These are phyloP conservation scores for Crambe crambe DNA, from an alignment of 37 sponge, comb jelly and placozoan species.

Conservation along the genomic window DNA sequence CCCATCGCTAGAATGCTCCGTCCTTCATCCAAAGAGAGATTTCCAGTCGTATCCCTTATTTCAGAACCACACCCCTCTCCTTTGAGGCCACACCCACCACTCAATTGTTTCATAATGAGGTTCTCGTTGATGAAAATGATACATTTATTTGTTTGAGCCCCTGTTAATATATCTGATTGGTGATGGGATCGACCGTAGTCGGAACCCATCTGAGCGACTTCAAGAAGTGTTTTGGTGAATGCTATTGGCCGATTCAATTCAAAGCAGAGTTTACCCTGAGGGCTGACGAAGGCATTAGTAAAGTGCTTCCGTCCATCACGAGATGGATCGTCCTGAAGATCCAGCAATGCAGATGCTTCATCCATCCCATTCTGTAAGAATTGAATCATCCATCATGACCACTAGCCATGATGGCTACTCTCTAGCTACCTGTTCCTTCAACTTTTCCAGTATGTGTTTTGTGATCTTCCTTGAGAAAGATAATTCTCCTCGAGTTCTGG, in stretches of 20 bases:
- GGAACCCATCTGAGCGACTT: background rate
- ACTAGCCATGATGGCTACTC: too few species aligned
- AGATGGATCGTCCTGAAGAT: background rate
- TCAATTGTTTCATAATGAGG: background rate
- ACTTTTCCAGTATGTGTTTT: too few species aligned
- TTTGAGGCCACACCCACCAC: too few species aligned
- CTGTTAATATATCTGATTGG: background rate
- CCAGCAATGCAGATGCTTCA: background rate
- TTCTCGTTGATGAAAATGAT: background rate
- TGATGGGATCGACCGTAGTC: slow-evolving; percentile 13
- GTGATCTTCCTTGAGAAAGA: too few species aligned
- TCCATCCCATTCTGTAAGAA: background rate
- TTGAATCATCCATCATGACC: too few species aligned
- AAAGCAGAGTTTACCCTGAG: slow-evolving; percentile 38
- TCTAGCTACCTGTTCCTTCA: too few species aligned
- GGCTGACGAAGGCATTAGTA: slow-evolving; percentile 3
- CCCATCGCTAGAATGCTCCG: slow-evolving; percentile 1
- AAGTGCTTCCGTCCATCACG: too few species aligned
- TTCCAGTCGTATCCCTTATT: background rate
- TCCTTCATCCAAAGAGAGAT: slow-evolving; percentile 14
- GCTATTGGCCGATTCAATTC: slow-evolving; percentile 27
- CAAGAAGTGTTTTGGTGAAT: slow-evolving; percentile 14
- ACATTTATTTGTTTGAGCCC: background rate
- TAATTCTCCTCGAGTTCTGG: too few species aligned
- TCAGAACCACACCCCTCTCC: background rate